A percentile compares a stretch with the other conserved stretches of the same genome.
Evolutionary conservation across 1,140 invertebrate species (phyloP).

Genomic region (Cataglyphis hispanica): DNA sequence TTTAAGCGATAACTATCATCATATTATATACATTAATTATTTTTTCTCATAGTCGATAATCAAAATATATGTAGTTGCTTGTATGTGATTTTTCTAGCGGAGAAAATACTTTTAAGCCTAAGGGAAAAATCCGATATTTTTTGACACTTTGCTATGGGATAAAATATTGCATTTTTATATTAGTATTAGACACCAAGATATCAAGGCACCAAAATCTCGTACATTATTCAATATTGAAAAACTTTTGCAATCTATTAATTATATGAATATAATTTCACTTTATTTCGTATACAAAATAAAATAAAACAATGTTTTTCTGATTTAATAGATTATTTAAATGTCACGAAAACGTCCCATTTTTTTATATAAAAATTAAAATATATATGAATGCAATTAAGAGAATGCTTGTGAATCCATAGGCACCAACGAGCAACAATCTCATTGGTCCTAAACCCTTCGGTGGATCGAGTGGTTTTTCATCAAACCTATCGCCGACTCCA

Average conservation of each 20-base stretch:
- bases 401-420: conserved; percentile 70
- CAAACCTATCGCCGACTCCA: conserved; percentile 80
- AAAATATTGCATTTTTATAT: conserved; percentile 30
- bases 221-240: not conserved
- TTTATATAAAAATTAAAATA: not conserved
- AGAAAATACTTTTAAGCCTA: conserved; percentile 14
- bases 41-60: not conserved
- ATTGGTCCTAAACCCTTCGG: conserved; percentile 89
- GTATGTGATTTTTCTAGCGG: not conserved
- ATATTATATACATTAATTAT: not conserved
- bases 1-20: not conserved
- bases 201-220: conserved; percentile 25
- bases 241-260: conserved; percentile 15
- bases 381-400: not conserved
- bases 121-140: not conserved
- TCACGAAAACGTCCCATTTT: not conserved
- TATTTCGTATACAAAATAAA: not conserved
- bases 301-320: not conserved
- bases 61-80: conserved; percentile 18
- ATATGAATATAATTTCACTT: not conserved
- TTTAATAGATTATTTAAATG: conserved; percentile 1
- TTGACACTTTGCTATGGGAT: conserved; percentile 32
- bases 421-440: conserved; percentile 81
- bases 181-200: conserved; percentile 27
- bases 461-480: conserved; percentile 82